Evolutionary conservation across 2,888 invertebrate species (phyloP).

Genomic region (Euproctis similis): DNA sequence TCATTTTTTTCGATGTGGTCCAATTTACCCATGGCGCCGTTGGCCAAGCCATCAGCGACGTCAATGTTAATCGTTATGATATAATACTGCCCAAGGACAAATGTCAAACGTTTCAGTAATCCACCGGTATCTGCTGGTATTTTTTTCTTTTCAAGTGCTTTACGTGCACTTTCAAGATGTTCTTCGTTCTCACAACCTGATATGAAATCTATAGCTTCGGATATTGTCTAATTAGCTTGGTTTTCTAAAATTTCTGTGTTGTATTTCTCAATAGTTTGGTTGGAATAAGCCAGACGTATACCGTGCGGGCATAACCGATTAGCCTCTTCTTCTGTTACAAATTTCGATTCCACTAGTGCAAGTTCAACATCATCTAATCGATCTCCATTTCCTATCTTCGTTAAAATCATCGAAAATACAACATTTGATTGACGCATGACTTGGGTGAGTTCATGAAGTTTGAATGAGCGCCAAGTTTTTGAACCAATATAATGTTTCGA

Average conservation of each 20-base stretch:
- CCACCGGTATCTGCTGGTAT: background rate
- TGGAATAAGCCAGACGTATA: conserved; percentile 12
- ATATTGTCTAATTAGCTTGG: conserved; percentile 8
- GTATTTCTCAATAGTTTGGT: conserved; percentile 9
- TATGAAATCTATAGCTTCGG: conserved; percentile 7
- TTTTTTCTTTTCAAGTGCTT: conserved; percentile 5
- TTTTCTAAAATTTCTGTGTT: conserved; percentile 9
- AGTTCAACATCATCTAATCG: background rate
- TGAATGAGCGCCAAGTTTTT: conserved; percentile 12
- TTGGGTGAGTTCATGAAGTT: conserved; percentile 13
- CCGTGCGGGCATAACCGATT: conserved; percentile 10
- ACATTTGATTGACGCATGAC: conserved; percentile 15
- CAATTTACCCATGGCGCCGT: conserved; percentile 1
- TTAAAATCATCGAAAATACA: conserved; percentile 11
- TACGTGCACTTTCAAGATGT: conserved; percentile 11
- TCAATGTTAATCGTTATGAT: background rate
- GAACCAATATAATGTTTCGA: conserved; percentile 5
- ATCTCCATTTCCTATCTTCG: conserved; percentile 17
- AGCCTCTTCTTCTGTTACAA: conserved; percentile 8
- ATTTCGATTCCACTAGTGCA: conserved; percentile 4
- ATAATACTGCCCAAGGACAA: background rate
- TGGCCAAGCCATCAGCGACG: background rate
- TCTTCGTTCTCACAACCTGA: conserved; percentile 7
- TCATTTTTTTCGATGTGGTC: background rate
- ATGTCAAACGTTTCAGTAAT: background rate